phyloP scores from a whole-genome alignment of 2,797 vertebrate genomes.

The Odontamblyopus lacepedii region DNA sequence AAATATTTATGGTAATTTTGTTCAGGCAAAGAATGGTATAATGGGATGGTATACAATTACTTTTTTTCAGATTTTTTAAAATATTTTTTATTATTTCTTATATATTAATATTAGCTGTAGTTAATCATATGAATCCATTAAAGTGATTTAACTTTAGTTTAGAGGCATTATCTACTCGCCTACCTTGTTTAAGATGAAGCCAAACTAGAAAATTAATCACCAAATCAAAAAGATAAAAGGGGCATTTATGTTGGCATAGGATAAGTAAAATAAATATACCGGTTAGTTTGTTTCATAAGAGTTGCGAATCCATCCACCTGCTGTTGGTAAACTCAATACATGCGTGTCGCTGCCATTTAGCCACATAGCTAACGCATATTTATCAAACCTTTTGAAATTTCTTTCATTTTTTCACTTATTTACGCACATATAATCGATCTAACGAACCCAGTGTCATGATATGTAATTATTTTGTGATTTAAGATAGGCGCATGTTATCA shows the following conservation, averaged over 20 bases:
- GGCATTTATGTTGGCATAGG: background rate
- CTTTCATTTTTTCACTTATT: rapidly evolving
- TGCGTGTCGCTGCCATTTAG: constrained; percentile 41
- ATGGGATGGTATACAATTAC: background rate
- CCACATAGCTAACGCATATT: constrained; percentile 15
- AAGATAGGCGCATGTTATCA: background rate
- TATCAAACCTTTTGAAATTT: background rate
- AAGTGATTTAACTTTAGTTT: no score
- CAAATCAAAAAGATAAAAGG: background rate
- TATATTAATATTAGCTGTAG: no score
- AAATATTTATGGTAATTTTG: background rate
- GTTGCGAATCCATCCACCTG: constrained; percentile 12
- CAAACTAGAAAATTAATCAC: background rate
- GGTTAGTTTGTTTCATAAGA: background rate
- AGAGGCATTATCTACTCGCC: no score
- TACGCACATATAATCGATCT: background rate
- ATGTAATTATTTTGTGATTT: no score
- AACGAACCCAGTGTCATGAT: no score
- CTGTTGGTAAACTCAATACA: constrained; percentile 65
- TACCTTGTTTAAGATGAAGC: no score
- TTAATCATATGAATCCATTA: no score
- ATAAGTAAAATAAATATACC: background rate
- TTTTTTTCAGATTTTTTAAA: no score
- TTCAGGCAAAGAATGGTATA: background rate
- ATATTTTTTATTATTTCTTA: no score